A percentile compares a stretch with the other conserved stretches of the same genome.
Conservation (phyloP, 2,888 invertebrate species). For the Orgyia antiqua region DNA sequence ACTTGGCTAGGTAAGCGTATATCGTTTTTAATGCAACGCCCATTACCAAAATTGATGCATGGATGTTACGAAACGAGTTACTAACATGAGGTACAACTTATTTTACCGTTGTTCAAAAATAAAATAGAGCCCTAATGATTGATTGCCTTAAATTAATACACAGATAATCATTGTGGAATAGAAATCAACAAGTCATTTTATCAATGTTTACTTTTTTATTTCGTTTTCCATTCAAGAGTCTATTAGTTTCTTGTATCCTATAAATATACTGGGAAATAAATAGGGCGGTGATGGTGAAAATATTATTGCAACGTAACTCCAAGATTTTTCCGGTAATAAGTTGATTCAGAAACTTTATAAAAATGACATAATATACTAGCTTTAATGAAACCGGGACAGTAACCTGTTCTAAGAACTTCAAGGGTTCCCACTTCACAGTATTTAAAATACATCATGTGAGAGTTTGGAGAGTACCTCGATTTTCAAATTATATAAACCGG, state of each 20-base stretch:
- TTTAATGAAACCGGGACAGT: too few relatives aligned
- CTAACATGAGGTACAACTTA: conserved; percentile 12
- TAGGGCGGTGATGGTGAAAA: too few relatives aligned
- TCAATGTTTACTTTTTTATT: conserved; percentile 7
- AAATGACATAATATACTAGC: too few relatives aligned
- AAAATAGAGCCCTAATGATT: conserved; percentile 25
- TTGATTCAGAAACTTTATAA: too few relatives aligned
- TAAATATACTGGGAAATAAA: too few relatives aligned
- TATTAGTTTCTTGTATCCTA: too few relatives aligned
- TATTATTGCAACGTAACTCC: too few relatives aligned
- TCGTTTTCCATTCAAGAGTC: too few relatives aligned
- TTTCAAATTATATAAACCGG: conserved; percentile 56
- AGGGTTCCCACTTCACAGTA: not conserved
- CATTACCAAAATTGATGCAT: conserved; percentile 49
- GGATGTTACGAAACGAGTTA: conserved; percentile 27
- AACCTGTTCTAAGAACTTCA: too few relatives aligned
- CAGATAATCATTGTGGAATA: conserved; percentile 16
- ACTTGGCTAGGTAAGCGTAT: conserved; percentile 39
- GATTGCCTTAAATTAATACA: conserved; percentile 21
- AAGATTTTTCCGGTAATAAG: too few relatives aligned
- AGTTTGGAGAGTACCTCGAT: conserved; percentile 31
- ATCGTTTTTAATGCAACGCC: conserved; percentile 40
- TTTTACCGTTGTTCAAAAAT: conserved; percentile 22
- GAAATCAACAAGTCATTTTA: conserved; percentile 7
- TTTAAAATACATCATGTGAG: conserved; percentile 9